These are phyloP conservation scores for Bubo bubo DNA, from an alignment of 2,113 vertebrate species.

Conservation along the genomic window DNA sequence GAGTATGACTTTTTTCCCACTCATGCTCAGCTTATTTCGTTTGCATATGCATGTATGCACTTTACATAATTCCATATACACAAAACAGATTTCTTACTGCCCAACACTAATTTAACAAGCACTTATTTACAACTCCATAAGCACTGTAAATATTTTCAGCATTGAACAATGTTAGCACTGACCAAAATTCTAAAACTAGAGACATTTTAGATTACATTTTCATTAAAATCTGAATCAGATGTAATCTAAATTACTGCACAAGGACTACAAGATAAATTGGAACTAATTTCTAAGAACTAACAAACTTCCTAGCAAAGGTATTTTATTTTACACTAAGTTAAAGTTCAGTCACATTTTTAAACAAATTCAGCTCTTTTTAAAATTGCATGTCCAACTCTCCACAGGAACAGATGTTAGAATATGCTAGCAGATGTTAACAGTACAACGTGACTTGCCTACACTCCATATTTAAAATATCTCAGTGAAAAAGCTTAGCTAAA, in stretches of 20 bases:
- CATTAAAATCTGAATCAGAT: background rate
- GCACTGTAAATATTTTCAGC: background rate
- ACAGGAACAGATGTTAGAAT: background rate
- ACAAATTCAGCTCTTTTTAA: background rate
- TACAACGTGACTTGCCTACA: background rate
- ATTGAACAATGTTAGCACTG: background rate
- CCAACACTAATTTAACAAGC: background rate
- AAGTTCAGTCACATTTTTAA: background rate
- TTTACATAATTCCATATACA: background rate
- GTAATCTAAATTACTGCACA: background rate
- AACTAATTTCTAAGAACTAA: background rate
- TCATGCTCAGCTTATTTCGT: background rate
- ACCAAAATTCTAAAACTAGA: background rate
- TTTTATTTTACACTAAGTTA: background rate
- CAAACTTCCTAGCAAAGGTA: background rate
- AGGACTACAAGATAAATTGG: background rate
- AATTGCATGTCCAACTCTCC: background rate
- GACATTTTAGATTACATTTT: background rate
- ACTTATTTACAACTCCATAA: background rate
- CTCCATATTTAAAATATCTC: background rate
- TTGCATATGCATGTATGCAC: background rate
- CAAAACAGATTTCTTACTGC: background rate
- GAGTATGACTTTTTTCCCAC: background rate
- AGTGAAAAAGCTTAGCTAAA: background rate
- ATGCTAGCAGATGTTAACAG: slow-evolving; percentile 5